These are phyloP conservation scores for Rhinogobius similis DNA, from an alignment of 2,113 vertebrate genomes.

Conservation along the genomic window DNA sequence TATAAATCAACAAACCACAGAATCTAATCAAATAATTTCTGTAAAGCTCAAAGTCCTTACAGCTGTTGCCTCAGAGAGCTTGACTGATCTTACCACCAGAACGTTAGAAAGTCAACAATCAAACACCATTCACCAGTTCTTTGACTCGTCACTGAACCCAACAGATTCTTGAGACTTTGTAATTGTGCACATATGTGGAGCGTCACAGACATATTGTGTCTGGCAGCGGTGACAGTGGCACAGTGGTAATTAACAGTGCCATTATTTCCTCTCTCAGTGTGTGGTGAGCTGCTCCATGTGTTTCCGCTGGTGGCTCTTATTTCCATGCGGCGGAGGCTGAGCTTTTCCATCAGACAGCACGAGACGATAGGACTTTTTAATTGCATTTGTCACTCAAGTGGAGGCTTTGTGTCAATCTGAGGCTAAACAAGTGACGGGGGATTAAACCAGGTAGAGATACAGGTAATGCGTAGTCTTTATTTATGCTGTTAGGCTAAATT, in stretches of 20 bases:
- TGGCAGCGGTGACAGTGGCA: constrained; percentile 6
- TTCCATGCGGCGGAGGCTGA: constrained; percentile 18
- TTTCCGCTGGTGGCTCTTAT: not conserved
- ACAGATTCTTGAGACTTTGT: too few species aligned
- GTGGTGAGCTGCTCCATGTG: constrained; percentile 4
- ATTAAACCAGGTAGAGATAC: constrained; percentile 23
- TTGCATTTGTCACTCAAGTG: constrained; percentile 29
- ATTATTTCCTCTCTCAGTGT: not conserved
- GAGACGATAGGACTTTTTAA: constrained; percentile 29
- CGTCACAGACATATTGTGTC: not conserved
- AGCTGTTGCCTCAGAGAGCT: too few species aligned
- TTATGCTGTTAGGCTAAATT: constrained; percentile 26
- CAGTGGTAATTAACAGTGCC: constrained; percentile 52
- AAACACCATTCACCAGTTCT: too few species aligned
- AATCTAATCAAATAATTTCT: too few species aligned
- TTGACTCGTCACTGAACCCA: too few species aligned
- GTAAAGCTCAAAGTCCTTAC: too few species aligned
- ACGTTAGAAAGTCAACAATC: too few species aligned
- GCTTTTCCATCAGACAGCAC: constrained; percentile 18
- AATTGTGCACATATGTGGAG: not conserved
- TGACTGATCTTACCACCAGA: too few species aligned
- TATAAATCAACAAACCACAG: too few species aligned
- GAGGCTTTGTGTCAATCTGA: constrained; percentile 24
- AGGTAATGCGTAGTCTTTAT: constrained; percentile 23
- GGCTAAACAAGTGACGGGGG: constrained; percentile 32